Base-by-base conservation (phyloP, 2,797 vertebrate genomes). In the Melanotaenia trifasciata region DNA sequence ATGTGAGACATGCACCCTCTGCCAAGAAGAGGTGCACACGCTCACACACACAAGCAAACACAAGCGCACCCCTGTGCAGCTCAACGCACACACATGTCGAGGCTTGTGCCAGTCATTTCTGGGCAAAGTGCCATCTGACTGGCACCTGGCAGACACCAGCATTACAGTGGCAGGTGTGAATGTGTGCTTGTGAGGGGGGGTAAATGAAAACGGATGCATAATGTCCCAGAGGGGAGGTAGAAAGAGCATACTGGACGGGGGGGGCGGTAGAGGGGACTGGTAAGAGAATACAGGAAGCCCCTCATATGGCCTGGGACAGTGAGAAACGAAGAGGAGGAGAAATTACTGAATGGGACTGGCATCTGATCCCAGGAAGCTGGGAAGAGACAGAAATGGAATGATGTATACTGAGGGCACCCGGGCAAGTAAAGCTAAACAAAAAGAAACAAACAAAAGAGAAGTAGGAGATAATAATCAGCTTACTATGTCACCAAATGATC, bases 91-190 rank as follows among this genome's bases (percentile, higher is more conserved):
- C 82, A 87, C 79, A 81, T 56, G 72, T 77, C 3, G 7, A 68
- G 56, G 76, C 62, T 36, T 68, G 72, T 74, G 83, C 87, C 78
- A 83, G 80, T 86, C 71, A 84, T 85, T 76, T 86, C 82, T 87
- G 68, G 86, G 89, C 78, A 64, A n/a, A 45, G 6, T 4, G 75
- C 85, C 89, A 87, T 65, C 54, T 72, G 76, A 83, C 74, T 72
- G 80, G 84, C 85, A 89, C 84, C 84, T 88, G 88, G 70, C 53
- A 71, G 59, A 35, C 64, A 76, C 56, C 64, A 54, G 45, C 10
- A 33, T 36, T 64, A 51, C 63, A 66, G 68, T 22, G 67, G 81
- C 82, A 87, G 81, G 78, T 87, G 81, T 78, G 70, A 64, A 24
- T 9, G 56, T 45, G 70, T 57, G 68, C 36, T 50, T 54, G 73